Base-by-base conservation (phyloP, 2,797 vertebrate genomes). In the Hipposideros larvatus region DNA sequence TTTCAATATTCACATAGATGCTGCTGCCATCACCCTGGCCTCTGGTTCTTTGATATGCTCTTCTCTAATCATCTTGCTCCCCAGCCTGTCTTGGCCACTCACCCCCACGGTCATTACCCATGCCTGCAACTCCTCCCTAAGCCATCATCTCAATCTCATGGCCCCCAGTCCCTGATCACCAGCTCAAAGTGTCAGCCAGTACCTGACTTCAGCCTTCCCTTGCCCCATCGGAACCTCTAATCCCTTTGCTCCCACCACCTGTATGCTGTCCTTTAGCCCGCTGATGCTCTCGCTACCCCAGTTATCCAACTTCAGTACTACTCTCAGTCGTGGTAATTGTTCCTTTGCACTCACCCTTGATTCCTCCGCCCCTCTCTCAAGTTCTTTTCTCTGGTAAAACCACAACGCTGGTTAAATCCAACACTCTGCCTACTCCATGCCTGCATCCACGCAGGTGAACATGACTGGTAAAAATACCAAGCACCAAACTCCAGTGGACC, bases 161-260 rank as follows among this genome's bases (percentile, higher is more conserved):
- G 2, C 55, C 71, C 34, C 13, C 3, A 14, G n/a, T 53, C 13
- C 85, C 46, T 24, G 61, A 71, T 2, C 34, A 14, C 19, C 77
- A 83, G 53, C 37, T 24, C 65, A 5, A 55, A 73, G 65, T 46
- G 37, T 4, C 8, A 9, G 66, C 78, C 2, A 2, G 21, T 15
- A 26, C 31, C 74, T 11, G 43, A 41, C 66, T 48, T 19, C 31
- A 74, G 75, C 16, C 68, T 22, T 10, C 59, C 24, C 31, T 87
- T 8, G 22, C 66, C 41, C 31, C 24, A 1, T 0, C 0, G 0
- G 75, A 48, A 24, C 83, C 19, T 3, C 37, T 2, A 31, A 43
- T 10, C 63, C 63, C 22, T 2, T 18, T 1, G 13, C 4, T 48
- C 31, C 26, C 48, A 6, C 22, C 22, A 1, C 21, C 37, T 6